These are phyloP conservation scores for Ophion slaviceki DNA, from an alignment of 2,888 invertebrate species.

Conservation along the genomic window DNA sequence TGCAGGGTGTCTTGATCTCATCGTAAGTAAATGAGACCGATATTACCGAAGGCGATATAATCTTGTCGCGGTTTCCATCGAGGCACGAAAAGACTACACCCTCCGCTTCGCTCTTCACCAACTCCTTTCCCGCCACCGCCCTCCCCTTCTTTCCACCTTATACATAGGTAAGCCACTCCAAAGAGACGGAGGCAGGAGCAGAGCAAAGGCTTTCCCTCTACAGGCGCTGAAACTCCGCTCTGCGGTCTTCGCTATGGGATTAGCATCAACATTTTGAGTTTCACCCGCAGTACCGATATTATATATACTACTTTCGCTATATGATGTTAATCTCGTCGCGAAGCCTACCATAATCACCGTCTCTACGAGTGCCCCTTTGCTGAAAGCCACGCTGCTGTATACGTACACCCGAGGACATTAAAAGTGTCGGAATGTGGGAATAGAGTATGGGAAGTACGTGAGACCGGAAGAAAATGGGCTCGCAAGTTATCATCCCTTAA, in stretches of 20 bases:
- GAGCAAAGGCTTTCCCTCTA: not conserved
- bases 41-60: not conserved
- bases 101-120: too few relatives aligned
- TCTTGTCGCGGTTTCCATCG: slow-evolving; percentile 3
- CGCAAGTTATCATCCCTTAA: slow-evolving; percentile 11
- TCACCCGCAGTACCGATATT: slow-evolving; percentile 26
- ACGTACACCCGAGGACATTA: too few relatives aligned
- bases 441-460: slow-evolving; percentile 22
- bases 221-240: slow-evolving; percentile 3
- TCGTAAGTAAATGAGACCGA: not conserved
- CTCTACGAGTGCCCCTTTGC: not conserved
- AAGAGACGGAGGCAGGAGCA: too few relatives aligned
- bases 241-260: slow-evolving; percentile 18
- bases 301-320: slow-evolving; percentile 40
- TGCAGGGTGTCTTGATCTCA: not conserved
- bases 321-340: slow-evolving; percentile 46
- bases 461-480: slow-evolving; percentile 4
- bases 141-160: too few relatives aligned
- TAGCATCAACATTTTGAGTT: slow-evolving; percentile 44
- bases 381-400: too few relatives aligned
- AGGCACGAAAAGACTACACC: not conserved
- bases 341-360: not conserved
- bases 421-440: not conserved
- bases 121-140: too few relatives aligned
- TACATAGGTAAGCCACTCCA: too few relatives aligned